phyloP scores from a whole-genome alignment of 2,113 vertebrate genomes.

The Vulpes vulpes region DNA sequence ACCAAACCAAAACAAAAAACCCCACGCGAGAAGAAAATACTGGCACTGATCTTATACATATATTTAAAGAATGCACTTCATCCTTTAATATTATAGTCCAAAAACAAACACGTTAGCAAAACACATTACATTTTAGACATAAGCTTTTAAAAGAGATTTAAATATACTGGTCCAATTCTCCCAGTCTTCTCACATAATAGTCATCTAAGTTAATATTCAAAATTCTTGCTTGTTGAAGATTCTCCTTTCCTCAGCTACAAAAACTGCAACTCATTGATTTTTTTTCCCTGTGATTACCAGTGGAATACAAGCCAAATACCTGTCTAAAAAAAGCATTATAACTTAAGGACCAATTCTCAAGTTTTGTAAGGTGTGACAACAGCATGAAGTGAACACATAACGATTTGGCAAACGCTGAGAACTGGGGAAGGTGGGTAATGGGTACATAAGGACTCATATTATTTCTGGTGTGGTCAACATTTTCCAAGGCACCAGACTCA shows the following conservation, averaged over 20 bases:
- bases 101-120: neutral
- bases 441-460: neutral
- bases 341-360: neutral
- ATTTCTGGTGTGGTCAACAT: neutral
- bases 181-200: neutral
- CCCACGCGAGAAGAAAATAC: neutral
- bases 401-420: neutral
- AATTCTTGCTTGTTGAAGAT: conserved; percentile 10
- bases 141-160: neutral
- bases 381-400: neutral
- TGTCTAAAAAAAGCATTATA: neutral
- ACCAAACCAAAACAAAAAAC: neutral
- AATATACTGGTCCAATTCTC: neutral
- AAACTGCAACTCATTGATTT: neutral
- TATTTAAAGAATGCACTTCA: neutral
- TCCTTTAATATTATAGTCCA: neutral
- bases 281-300: neutral
- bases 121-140: neutral
- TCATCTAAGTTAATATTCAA: neutral
- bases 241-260: neutral
- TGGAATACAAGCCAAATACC: neutral
- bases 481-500: neutral
- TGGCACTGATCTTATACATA: neutral
- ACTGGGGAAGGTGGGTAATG: neutral
- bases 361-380: neutral